Evolutionary conservation across 2,113 vertebrate genomes (phyloP).

Genomic region (Ceyx margarethae): DNA sequence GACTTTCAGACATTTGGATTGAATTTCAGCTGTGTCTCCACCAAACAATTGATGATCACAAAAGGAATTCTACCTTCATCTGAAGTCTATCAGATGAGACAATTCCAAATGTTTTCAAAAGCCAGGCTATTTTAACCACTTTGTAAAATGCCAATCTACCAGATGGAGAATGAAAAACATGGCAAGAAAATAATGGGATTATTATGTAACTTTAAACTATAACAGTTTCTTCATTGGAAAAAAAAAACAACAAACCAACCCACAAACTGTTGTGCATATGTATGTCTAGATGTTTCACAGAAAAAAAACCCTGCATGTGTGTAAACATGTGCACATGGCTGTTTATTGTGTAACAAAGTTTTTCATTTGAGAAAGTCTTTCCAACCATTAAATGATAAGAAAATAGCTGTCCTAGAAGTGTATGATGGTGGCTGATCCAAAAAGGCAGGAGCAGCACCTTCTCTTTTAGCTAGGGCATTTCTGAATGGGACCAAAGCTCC

Average conservation of each 20-base stretch:
- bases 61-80: neutral
- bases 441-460: neutral
- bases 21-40: neutral
- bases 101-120: conserved; percentile 8
- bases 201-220: neutral
- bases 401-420: neutral
- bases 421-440: neutral
- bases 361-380: neutral
- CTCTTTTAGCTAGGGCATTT: neutral
- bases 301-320: neutral
- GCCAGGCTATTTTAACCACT: neutral
- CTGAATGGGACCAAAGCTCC: neutral
- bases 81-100: neutral
- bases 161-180: neutral
- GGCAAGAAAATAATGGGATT: neutral
- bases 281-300: neutral
- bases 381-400: neutral
- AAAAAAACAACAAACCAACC: neutral
- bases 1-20: neutral
- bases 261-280: neutral
- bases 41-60: neutral
- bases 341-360: neutral
- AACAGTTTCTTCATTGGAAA: neutral
- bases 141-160: neutral
- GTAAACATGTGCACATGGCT: neutral